Evolutionary conservation across 2,113 vertebrate species (phyloP).

Genomic region (Gymnogyps californianus): DNA sequence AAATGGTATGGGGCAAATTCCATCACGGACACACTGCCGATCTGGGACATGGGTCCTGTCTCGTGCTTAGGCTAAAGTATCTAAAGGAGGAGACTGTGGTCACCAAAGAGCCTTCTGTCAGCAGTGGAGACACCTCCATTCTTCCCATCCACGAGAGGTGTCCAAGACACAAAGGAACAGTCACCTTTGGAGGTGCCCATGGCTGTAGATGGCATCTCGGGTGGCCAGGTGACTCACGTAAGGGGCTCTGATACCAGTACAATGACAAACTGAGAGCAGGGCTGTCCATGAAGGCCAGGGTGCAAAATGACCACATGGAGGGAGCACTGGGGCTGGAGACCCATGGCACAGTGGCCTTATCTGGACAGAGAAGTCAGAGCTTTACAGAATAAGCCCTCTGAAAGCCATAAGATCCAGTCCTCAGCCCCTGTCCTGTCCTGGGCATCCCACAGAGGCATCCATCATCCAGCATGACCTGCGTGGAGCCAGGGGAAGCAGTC

Average conservation of each 20-base stretch:
- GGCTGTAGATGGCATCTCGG: neutral
- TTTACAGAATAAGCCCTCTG: neutral
- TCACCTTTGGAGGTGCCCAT: neutral
- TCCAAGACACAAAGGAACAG: neutral
- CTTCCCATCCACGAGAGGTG: accelerated
- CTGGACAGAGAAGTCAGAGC: neutral
- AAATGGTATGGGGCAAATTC: neutral
- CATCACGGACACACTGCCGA: neutral
- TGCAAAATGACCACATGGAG: neutral
- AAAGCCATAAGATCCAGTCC: neutral
- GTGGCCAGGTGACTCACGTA: neutral
- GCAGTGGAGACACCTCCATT: neutral
- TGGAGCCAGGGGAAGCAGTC: neutral
- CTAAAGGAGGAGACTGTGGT: neutral
- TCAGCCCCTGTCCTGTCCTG: neutral
- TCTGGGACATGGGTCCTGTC: neutral
- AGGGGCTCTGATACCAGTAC: neutral
- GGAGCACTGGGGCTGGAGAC: neutral
- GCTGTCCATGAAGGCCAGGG: neutral
- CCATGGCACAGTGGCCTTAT: neutral
- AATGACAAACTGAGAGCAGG: neutral
- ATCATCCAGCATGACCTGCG: neutral
- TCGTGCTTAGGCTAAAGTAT: neutral
- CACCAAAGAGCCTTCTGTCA: neutral
- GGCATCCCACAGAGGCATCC: neutral